Conservation (phyloP, 92 coral and sea anemone species). For the Umimayanthus chanpuru region DNA sequence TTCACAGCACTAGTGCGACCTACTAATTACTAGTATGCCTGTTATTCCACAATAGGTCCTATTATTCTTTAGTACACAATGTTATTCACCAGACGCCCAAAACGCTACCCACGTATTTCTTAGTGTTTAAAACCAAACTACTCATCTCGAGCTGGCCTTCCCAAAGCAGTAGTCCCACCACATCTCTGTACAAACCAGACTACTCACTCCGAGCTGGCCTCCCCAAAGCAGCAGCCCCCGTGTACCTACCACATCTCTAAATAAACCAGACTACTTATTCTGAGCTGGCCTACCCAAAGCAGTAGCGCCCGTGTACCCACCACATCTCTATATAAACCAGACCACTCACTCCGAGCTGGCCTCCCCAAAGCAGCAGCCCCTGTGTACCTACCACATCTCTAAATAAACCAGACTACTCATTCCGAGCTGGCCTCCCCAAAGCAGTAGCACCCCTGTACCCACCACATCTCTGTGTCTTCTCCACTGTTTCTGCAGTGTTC, state of each 20-base stretch:
- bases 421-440: neutral
- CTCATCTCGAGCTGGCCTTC: neutral
- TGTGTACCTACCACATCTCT: too few species aligned
- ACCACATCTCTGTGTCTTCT: slow-evolving; percentile 74
- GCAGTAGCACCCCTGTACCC: neutral
- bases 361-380: too few species aligned
- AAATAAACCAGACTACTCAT: neutral
- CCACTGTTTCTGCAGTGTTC: slow-evolving; percentile 92
- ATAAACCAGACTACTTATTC: too few species aligned
- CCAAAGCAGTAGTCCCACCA: slow-evolving; percentile 37
- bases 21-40: neutral
- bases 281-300: too few species aligned
- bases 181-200: slow-evolving; percentile 51
- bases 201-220: too few species aligned
- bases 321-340: too few species aligned
- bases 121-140: neutral
- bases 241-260: too few species aligned
- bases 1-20: neutral
- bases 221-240: too few species aligned
- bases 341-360: too few species aligned
- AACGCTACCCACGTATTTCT: neutral
- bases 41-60: neutral
- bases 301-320: too few species aligned
- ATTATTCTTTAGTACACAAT: neutral
- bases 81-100: neutral